Conservation (phyloP, 92 coral and sea anemone genomes). For the Heliopora coerulea region DNA sequence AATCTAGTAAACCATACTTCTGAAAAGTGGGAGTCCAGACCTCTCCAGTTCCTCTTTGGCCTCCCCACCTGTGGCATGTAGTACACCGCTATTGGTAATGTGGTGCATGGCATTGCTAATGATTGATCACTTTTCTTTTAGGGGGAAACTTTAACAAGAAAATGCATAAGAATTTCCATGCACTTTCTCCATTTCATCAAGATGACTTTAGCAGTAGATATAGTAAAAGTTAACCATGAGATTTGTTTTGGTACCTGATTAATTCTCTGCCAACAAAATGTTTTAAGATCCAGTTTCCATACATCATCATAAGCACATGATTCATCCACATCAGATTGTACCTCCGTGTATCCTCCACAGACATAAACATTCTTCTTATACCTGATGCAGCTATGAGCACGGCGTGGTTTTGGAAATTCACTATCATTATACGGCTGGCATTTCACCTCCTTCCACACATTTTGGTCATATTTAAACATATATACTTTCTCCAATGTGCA, state of each 20-base stretch:
- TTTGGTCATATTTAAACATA: conserved; percentile 57
- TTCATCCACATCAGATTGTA: not conserved
- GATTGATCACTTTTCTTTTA: too few species aligned
- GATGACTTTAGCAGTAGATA: too few species aligned
- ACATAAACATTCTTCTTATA: conserved; percentile 63
- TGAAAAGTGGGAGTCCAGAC: too few species aligned
- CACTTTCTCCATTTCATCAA: too few species aligned
- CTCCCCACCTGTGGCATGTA: too few species aligned
- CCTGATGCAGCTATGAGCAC: conserved; percentile 96
- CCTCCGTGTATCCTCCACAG: conserved; percentile 88
- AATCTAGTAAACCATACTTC: too few species aligned
- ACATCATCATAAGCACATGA: conserved; percentile 66
- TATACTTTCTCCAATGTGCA: conserved; percentile 77
- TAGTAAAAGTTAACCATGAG: too few species aligned
- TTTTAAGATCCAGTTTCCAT: conserved; percentile 77
- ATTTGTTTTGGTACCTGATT: conserved; percentile 36
- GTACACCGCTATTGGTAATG: too few species aligned
- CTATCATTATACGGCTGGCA: conserved; percentile 57
- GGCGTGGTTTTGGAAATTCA: conserved; percentile 78
- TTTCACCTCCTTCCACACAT: conserved; percentile 59
- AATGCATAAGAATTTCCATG: too few species aligned
- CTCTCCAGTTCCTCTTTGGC: too few species aligned
- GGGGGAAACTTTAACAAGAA: too few species aligned
- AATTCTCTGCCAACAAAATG: conserved; percentile 74
- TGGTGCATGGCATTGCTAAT: too few species aligned